Percentiles rank a stretch among this genome's conserved stretches.
phyloP scores from a whole-genome alignment of 2,113 vertebrate species.

The Hippocampus abdominalis region DNA sequence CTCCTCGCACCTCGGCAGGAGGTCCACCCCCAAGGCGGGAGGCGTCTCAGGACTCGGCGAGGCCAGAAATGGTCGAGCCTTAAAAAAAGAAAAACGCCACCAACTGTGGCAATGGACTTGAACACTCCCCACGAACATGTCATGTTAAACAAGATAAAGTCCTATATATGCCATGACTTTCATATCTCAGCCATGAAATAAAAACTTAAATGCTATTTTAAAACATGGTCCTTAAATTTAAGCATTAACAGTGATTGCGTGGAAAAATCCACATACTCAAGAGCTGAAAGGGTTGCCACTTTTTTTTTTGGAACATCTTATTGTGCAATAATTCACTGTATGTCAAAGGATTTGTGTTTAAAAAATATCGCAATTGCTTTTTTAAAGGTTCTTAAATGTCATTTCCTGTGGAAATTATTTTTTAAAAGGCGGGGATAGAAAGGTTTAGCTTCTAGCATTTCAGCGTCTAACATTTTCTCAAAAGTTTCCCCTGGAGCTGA shows the following conservation, averaged over 20 bases:
- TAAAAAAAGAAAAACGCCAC: slow-evolving; percentile 42
- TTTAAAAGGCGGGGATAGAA: slow-evolving; percentile 50
- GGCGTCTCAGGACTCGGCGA: slow-evolving; percentile 70
- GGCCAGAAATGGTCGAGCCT: slow-evolving; percentile 57
- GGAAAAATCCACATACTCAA: slow-evolving; percentile 30
- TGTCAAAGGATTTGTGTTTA: slow-evolving; percentile 67
- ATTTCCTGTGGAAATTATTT: slow-evolving; percentile 97
- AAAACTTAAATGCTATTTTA: slow-evolving; percentile 35
- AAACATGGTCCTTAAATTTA: slow-evolving; percentile 39
- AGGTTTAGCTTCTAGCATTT: slow-evolving; percentile 52
- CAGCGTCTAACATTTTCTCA: slow-evolving; percentile 47
- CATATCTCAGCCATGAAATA: slow-evolving; percentile 42
- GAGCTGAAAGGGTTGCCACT: slow-evolving; percentile 47
- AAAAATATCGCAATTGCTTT: slow-evolving; percentile 72
- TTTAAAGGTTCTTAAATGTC: slow-evolving; percentile 65
- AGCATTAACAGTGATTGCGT: slow-evolving; percentile 36
- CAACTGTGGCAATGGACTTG: slow-evolving; percentile 30
- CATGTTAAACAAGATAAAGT: slow-evolving; percentile 20
- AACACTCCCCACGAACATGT: slow-evolving; percentile 3
- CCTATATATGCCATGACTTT: slow-evolving; percentile 46
- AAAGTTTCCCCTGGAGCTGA: slow-evolving; percentile 49
- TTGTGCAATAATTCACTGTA: slow-evolving; percentile 64
- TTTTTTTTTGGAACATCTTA: slow-evolving; percentile 32
- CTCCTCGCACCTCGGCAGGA: slow-evolving; percentile 57
- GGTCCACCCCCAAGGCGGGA: slow-evolving; percentile 65